Evolutionary conservation across 2,797 vertebrate genomes (phyloP).

Genomic region (Mallotus villosus): DNA sequence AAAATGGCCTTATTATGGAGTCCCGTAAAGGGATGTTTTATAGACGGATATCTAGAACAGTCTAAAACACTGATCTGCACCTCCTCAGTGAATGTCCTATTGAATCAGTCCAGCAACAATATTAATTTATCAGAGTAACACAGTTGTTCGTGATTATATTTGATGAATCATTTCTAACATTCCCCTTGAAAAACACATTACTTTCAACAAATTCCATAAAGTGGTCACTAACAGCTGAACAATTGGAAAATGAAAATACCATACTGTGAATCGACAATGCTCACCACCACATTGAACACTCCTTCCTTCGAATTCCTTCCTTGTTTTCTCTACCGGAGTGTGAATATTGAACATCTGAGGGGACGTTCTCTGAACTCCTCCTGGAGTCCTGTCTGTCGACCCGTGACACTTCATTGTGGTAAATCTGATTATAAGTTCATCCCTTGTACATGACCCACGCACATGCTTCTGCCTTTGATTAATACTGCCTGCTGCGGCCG

Average conservation of each 20-base stretch:
- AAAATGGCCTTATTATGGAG: not conserved
- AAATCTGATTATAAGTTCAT: conserved; percentile 81
- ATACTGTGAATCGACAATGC: conserved; percentile 48
- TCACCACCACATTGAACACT: conserved; percentile 37
- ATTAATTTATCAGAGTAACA: conserved; percentile 15
- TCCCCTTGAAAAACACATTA: conserved; percentile 27
- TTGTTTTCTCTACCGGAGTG: conserved; percentile 41
- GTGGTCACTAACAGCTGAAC: conserved; percentile 25
- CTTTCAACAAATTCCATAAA: conserved; percentile 35
- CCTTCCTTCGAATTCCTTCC: conserved; percentile 48
- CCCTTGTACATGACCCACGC: conserved; percentile 76
- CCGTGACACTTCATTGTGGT: conserved; percentile 70
- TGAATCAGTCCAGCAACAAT: conserved; percentile 7
- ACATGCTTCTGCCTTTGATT: conserved; percentile 84
- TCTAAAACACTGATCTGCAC: conserved; percentile 1
- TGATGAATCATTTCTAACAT: conserved; percentile 30
- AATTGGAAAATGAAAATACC: conserved; percentile 47
- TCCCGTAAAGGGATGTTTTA: not conserved
- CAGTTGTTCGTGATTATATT: conserved; percentile 29
- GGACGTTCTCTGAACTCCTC: conserved; percentile 50
- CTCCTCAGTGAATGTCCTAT: not conserved
- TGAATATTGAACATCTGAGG: conserved; percentile 52
- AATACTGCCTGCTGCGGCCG: conserved; percentile 81
- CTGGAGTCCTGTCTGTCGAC: conserved; percentile 61
- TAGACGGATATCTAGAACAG: not conserved